phyloP scores from a whole-genome alignment of 1,140 invertebrate genomes.

The Geopemphigus sp. region DNA sequence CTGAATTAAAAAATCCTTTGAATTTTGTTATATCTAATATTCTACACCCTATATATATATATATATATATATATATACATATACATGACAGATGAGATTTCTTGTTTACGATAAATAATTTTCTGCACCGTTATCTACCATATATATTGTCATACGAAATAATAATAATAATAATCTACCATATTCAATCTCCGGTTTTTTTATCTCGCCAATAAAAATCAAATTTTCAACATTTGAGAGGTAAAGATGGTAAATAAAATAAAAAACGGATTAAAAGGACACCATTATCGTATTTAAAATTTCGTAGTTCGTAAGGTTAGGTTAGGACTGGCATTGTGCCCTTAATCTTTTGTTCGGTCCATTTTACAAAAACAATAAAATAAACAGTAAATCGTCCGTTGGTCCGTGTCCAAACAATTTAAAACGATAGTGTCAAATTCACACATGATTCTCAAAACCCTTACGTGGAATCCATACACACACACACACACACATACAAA shows the following conservation, averaged over 20 bases:
- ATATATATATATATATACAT: no score
- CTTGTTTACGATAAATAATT: neutral
- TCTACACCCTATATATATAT: no score
- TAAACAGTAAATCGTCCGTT: constrained; percentile 35
- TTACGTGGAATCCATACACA: neutral
- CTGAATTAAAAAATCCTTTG: no score
- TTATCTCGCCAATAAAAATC: neutral
- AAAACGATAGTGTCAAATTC: constrained; percentile 45
- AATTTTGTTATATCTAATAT: no score
- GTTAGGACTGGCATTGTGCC: constrained; percentile 43
- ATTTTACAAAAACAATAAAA: constrained; percentile 42
- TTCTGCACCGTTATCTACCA: neutral
- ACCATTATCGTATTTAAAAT: neutral
- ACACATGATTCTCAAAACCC: constrained; percentile 29
- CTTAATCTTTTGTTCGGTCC: constrained; percentile 25
- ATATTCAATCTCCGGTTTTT: neutral
- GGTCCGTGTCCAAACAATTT: constrained; percentile 34
- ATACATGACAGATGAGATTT: neutral
- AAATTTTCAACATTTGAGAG: neutral
- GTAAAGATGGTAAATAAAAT: neutral
- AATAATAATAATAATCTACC: no score
- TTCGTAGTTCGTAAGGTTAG: neutral
- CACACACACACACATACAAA: neutral
- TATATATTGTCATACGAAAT: no score
- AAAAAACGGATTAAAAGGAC: neutral